A percentile compares a stretch with the other conserved stretches of the same genome.
Conservation (phyloP, 2,888 invertebrate species). For the Lysandra coridon region DNA sequence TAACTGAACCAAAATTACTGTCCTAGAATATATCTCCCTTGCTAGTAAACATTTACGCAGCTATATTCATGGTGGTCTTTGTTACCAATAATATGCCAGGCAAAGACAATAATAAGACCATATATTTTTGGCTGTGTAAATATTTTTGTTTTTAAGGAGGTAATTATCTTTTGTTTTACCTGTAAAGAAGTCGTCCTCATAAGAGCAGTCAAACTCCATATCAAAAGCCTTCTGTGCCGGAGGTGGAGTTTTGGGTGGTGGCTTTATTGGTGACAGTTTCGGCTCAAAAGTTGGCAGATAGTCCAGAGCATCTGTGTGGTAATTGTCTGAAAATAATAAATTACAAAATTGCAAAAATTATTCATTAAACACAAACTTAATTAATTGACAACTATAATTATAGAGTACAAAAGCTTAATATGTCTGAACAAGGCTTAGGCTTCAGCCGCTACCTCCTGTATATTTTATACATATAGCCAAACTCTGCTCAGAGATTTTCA, state of each 20-base stretch:
- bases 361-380: neutral
- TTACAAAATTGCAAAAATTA: neutral
- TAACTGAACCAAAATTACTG: no score
- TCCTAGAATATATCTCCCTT: no score
- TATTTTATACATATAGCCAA: no score
- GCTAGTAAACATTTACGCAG: no score
- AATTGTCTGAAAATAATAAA: constrained; percentile 52
- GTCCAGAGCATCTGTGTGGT: constrained; percentile 59
- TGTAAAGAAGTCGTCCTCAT: constrained; percentile 62
- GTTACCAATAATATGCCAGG: no score
- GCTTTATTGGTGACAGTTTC: constrained; percentile 44
- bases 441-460: neutral
- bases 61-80: no score
- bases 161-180: neutral
- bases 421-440: neutral
- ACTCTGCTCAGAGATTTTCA: neutral
- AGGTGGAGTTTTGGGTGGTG: constrained; percentile 60
- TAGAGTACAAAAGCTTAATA: neutral
- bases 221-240: constrained; percentile 47
- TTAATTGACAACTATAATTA: neutral
- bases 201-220: constrained; percentile 60
- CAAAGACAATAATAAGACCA: no score
- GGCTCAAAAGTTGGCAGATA: constrained; percentile 53
- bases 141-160: neutral
- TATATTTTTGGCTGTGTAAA: neutral